phyloP scores from a whole-genome alignment of 2,797 vertebrate species.

The Lacerta viridis region DNA sequence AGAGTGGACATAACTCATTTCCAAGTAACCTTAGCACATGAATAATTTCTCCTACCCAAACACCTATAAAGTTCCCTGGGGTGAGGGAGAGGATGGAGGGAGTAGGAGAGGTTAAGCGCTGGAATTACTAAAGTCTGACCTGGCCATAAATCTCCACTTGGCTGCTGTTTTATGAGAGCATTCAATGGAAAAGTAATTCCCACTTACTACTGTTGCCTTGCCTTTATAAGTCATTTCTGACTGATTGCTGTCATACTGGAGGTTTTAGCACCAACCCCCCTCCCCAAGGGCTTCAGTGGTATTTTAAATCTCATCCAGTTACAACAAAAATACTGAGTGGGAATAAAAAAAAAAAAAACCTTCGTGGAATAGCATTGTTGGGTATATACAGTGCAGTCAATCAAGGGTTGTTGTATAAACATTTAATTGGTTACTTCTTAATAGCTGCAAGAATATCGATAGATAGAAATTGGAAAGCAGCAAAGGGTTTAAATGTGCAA shows the following conservation, averaged over 20 bases:
- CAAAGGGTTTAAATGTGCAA: no score
- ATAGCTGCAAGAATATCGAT: no score
- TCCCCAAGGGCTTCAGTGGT: conserved; percentile 24
- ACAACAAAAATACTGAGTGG: not conserved
- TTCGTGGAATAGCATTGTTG: no score
- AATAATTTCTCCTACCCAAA: conserved; percentile 56
- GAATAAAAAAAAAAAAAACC: no score
- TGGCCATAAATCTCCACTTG: conserved; percentile 29
- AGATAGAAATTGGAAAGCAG: no score
- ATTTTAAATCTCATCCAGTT: not conserved
- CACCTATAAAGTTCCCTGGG: conserved; percentile 20
- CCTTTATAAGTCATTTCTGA: conserved; percentile 40
- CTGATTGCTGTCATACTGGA: conserved; percentile 17
- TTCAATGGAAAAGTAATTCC: conserved; percentile 43
- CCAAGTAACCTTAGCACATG: conserved; percentile 22
- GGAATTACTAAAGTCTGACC: conserved; percentile 46
- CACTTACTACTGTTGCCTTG: conserved; percentile 33
- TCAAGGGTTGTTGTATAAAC: no score
- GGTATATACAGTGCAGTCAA: no score
- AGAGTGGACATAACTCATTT: conserved; percentile 7
- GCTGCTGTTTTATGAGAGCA: conserved; percentile 33
- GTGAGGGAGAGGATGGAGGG: not conserved
- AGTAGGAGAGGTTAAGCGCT: conserved; percentile 24
- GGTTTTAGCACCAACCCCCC: conserved; percentile 21
- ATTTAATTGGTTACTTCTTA: no score